Evolutionary conservation across 1,140 invertebrate genomes (phyloP).

Genomic region (Drosophila orosa): DNA sequence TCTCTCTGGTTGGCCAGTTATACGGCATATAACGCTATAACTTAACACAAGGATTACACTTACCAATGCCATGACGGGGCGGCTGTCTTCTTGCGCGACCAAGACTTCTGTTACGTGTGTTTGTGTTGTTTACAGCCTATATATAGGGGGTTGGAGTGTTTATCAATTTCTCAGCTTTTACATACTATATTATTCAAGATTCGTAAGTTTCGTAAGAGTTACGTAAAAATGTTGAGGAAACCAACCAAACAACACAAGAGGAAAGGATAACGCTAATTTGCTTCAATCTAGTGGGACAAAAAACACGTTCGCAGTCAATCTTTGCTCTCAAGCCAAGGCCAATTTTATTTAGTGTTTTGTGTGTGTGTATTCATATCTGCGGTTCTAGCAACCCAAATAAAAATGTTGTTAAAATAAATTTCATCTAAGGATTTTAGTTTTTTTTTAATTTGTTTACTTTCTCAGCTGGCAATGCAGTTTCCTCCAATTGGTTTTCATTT

Average conservation of each 20-base stretch:
- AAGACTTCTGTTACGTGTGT: constrained; percentile 84
- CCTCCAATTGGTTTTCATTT: constrained; percentile 14
- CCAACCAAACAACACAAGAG: constrained; percentile 20
- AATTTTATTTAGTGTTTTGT: too few species aligned
- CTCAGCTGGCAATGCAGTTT: constrained; percentile 13
- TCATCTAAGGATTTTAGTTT: constrained; percentile 9
- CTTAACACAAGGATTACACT: constrained; percentile 55
- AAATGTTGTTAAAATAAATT: background rate
- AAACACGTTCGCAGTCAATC: constrained; percentile 41
- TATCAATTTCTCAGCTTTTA: constrained; percentile 59
- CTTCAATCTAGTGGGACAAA: constrained; percentile 28
- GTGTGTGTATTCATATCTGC: constrained; percentile 3
- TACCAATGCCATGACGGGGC: constrained; percentile 85
- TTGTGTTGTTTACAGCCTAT: constrained; percentile 85
- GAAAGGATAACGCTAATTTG: constrained; percentile 44
- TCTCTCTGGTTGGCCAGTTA: constrained; percentile 18
- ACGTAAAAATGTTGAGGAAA: constrained; percentile 35
- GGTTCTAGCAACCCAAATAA: constrained; percentile 32
- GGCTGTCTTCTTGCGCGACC: constrained; percentile 84
- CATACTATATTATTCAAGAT: constrained; percentile 27
- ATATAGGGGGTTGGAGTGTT: constrained; percentile 64
- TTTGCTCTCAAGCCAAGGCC: constrained; percentile 41
- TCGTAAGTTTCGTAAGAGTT: constrained; percentile 24
- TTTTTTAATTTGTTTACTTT: constrained; percentile 4
- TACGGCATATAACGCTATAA: constrained; percentile 20